Evolutionary conservation across 2,797 vertebrate species (phyloP).

Genomic region (Chromis chromis): DNA sequence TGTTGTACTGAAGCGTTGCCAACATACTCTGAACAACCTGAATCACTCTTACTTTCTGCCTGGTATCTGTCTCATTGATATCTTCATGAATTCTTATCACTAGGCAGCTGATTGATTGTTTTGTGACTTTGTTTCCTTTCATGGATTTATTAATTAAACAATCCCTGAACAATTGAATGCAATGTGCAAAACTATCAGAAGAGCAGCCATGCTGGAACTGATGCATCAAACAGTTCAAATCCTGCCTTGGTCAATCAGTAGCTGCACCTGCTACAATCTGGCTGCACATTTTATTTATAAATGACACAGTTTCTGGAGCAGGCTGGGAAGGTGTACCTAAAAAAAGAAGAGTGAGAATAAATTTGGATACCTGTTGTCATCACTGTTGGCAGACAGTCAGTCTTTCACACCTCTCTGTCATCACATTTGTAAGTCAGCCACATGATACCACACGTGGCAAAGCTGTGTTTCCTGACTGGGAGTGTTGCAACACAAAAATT

Average conservation of each 20-base stretch:
- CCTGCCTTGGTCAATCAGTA: neutral
- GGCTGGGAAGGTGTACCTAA: conserved; percentile 18
- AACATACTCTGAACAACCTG: neutral
- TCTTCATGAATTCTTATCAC: neutral
- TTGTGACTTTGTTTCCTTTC: neutral
- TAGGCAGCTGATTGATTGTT: neutral
- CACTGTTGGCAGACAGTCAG: conserved; percentile 49
- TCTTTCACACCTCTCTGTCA: conserved; percentile 40
- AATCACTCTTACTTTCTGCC: neutral
- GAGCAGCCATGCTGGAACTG: neutral
- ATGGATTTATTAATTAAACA: neutral
- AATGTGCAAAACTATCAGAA: conserved; percentile 7
- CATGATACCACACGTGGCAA: conserved; percentile 30
- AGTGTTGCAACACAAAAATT: conserved; percentile 20
- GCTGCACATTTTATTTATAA: conserved; percentile 38
- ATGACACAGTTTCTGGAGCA: conserved; percentile 47
- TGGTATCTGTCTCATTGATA: neutral
- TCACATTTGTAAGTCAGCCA: conserved; percentile 41
- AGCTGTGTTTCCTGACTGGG: conserved; percentile 6
- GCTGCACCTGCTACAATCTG: conserved; percentile 10
- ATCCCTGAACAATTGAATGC: neutral
- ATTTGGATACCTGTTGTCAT: conserved; percentile 53
- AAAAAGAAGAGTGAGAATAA: conserved; percentile 37
- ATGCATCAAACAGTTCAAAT: neutral
- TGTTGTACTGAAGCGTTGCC: neutral